Evolutionary conservation across 2,797 vertebrate genomes (phyloP).

Genomic region (Sebastes oblongus): DNA sequence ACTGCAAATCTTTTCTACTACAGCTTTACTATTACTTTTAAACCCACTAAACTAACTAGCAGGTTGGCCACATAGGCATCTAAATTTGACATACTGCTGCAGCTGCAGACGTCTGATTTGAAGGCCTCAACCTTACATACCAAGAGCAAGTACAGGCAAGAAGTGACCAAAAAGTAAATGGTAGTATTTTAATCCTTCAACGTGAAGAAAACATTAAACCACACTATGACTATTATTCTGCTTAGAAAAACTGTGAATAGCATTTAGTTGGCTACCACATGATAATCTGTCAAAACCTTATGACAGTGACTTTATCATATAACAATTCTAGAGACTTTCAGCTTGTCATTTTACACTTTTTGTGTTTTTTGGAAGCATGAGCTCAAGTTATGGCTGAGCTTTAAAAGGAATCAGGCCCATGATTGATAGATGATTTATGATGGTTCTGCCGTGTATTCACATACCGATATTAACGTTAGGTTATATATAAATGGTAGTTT

Average conservation of each 20-base stretch:
- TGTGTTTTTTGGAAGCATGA: background rate
- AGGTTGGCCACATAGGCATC: background rate
- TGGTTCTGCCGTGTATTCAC: too few species aligned
- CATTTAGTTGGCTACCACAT: background rate
- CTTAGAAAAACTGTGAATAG: too few species aligned
- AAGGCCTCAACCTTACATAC: slow-evolving; percentile 43
- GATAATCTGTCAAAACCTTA: too few species aligned
- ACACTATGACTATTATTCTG: background rate
- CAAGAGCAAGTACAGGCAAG: slow-evolving; percentile 51
- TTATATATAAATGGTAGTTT: too few species aligned
- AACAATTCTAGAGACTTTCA: background rate
- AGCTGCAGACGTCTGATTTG: slow-evolving; percentile 16
- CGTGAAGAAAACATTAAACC: background rate
- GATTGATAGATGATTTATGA: too few species aligned
- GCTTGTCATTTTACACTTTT: background rate
- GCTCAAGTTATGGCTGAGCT: background rate
- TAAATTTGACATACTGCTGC: slow-evolving; percentile 1
- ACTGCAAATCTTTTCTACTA: background rate
- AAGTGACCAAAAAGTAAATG: slow-evolving; percentile 18
- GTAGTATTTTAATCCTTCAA: background rate
- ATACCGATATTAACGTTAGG: too few species aligned
- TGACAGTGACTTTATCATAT: background rate
- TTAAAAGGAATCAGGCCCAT: too few species aligned
- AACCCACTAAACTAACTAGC: background rate
- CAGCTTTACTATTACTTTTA: background rate